Evolutionary conservation across 2,888 invertebrate genomes (phyloP).

Genomic region (Tachina lurida): DNA sequence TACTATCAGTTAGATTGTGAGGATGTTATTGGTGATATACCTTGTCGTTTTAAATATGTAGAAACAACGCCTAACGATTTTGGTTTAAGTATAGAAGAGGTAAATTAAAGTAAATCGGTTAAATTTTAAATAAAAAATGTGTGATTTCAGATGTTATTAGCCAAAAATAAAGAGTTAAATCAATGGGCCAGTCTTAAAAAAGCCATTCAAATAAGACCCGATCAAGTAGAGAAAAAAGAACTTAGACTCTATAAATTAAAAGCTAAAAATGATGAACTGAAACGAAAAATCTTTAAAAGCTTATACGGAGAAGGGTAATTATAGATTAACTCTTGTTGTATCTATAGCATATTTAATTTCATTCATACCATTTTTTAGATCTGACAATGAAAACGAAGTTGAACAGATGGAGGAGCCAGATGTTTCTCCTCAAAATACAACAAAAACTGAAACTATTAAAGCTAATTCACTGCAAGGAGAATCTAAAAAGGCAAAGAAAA

Average conservation of each 20-base stretch:
- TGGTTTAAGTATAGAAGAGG: constrained; percentile 95
- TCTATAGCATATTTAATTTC: not conserved
- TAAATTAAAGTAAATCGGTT: constrained; percentile 79
- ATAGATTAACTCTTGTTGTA: not conserved
- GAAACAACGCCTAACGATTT: constrained; percentile 94
- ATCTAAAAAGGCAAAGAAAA: constrained; percentile 69
- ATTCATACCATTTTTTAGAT: constrained; percentile 70
- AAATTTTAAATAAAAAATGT: not conserved
- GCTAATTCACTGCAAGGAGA: not conserved
- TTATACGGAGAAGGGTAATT: constrained; percentile 85
- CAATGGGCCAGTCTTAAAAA: constrained; percentile 97
- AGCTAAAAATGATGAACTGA: constrained; percentile 88
- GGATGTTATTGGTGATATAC: constrained; percentile 95
- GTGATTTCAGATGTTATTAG: constrained; percentile 90
- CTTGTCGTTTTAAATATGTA: constrained; percentile 96
- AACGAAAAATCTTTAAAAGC: constrained; percentile 91
- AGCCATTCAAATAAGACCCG: constrained; percentile 90
- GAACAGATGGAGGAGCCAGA: constrained; percentile 20
- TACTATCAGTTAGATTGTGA: constrained; percentile 98
- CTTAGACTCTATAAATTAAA: constrained; percentile 89
- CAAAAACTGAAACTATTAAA: constrained; percentile 17
- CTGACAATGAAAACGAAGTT: constrained; percentile 79
- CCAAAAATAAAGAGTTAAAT: constrained; percentile 96
- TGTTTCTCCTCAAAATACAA: constrained; percentile 40
- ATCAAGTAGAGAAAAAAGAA: constrained; percentile 91